A percentile compares a stretch with the other conserved stretches of the same genome.
These are phyloP conservation scores for Nansenia antarctica DNA, from an alignment of 2,113 vertebrate genomes.

Conservation along the genomic window DNA sequence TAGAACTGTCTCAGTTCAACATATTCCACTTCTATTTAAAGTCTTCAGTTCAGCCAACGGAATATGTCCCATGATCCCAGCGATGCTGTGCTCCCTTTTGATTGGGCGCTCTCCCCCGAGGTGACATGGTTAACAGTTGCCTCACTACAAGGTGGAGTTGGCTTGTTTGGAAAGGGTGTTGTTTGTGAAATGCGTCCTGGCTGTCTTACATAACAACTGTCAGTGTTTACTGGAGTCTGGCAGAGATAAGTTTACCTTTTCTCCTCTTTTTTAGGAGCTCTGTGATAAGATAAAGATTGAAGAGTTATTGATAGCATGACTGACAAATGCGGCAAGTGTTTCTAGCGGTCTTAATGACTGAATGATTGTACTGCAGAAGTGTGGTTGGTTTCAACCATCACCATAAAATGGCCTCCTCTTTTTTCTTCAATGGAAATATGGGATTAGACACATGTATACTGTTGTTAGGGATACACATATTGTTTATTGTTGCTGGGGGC, in stretches of 20 bases:
- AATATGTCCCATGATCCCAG: background rate
- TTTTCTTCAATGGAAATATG: background rate
- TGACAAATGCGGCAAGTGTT: too few relatives aligned
- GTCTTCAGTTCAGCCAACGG: background rate
- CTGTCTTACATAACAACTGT: slow-evolving; percentile 10
- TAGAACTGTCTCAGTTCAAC: background rate
- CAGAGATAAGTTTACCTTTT: slow-evolving; percentile 5
- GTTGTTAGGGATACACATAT: too few relatives aligned
- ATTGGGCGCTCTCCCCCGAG: background rate
- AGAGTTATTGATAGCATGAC: background rate
- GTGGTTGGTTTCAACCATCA: background rate
- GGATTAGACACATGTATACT: background rate
- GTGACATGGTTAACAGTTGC: background rate
- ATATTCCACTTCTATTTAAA: background rate
- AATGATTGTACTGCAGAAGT: background rate
- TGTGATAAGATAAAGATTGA: slow-evolving; percentile 29
- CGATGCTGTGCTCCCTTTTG: too few relatives aligned
- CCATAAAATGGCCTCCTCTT: background rate
- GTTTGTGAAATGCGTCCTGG: background rate
- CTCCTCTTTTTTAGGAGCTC: slow-evolving; percentile 21
- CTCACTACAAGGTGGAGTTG: background rate
- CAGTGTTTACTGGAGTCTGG: slow-evolving; percentile 17
- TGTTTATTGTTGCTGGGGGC: too few relatives aligned
- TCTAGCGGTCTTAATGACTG: too few relatives aligned
- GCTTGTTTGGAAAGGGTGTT: background rate